Conservation (phyloP, 2,888 invertebrate genomes). For the Polydrusus pterygomalis region DNA sequence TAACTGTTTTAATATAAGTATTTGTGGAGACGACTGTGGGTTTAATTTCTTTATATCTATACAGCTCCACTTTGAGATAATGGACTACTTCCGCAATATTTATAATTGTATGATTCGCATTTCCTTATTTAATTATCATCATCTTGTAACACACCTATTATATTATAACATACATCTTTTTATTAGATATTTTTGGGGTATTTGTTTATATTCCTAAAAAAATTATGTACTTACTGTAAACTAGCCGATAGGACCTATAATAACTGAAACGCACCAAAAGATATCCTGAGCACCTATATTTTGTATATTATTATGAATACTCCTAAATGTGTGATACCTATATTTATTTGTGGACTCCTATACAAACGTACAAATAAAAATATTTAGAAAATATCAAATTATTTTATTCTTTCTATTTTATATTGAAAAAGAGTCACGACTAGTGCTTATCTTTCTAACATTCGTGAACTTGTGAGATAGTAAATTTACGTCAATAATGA, state of each 20-base stretch:
- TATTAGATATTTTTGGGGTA: background rate
- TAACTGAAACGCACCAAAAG: conserved; percentile 59
- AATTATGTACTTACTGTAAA: conserved; percentile 5
- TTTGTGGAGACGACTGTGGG: too few species aligned
- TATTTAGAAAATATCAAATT: background rate
- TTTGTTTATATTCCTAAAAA: conserved; percentile 2
- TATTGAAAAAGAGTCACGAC: too few species aligned
- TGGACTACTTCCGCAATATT: too few species aligned
- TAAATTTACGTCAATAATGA: too few species aligned
- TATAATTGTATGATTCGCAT: background rate
- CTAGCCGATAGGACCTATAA: conserved; percentile 21
- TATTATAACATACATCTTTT: background rate
- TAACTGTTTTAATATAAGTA: too few species aligned
- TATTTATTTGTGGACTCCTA: conserved; percentile 56
- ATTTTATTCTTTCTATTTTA: background rate
- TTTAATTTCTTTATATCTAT: too few species aligned
- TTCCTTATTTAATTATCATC: background rate
- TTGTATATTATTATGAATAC: conserved; percentile 59
- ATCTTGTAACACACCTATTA: background rate
- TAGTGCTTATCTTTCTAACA: too few species aligned
- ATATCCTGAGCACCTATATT: conserved; percentile 61
- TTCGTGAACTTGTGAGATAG: too few species aligned
- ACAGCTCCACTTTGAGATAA: too few species aligned
- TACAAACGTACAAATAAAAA: conserved; percentile 39
- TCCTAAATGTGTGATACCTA: conserved; percentile 61